Evolutionary conservation across 2,797 vertebrate genomes (phyloP).

Genomic region (Falco novaeseelandiae): DNA sequence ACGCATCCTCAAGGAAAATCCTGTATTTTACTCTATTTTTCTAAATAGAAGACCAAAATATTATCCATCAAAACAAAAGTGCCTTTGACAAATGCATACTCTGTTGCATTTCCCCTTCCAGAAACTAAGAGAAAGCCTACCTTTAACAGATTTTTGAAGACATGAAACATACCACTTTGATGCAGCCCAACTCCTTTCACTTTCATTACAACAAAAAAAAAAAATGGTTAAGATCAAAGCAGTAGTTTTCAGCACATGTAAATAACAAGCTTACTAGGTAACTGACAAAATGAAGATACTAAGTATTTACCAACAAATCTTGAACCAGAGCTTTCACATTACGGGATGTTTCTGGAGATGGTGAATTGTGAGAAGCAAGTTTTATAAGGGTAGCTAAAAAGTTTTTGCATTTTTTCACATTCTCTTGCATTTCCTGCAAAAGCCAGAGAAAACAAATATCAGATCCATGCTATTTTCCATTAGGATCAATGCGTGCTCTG

Average conservation of each 20-base stretch:
- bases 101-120: neutral
- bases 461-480: neutral
- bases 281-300: neutral
- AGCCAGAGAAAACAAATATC: neutral
- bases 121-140: neutral
- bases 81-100: neutral
- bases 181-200: neutral
- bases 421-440: conserved; percentile 90
- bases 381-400: conserved; percentile 90
- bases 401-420: conserved; percentile 92
- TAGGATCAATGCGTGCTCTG: neutral
- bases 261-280: neutral
- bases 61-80: neutral
- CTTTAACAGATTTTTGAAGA: neutral
- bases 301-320: conserved; percentile 85
- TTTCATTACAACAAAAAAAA: neutral
- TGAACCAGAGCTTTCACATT: conserved; percentile 90
- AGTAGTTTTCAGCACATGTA: neutral
- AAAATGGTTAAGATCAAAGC: neutral
- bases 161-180: neutral
- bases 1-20: neutral
- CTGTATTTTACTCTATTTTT: neutral
- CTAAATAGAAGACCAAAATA: neutral
- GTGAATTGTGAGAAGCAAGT: conserved; percentile 88
- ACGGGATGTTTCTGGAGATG: conserved; percentile 86